Evolutionary conservation across 1,140 invertebrate species (phyloP), one percentile per base, ranked within the genome.

Genomic region (Ooceraea biroi): DNA sequence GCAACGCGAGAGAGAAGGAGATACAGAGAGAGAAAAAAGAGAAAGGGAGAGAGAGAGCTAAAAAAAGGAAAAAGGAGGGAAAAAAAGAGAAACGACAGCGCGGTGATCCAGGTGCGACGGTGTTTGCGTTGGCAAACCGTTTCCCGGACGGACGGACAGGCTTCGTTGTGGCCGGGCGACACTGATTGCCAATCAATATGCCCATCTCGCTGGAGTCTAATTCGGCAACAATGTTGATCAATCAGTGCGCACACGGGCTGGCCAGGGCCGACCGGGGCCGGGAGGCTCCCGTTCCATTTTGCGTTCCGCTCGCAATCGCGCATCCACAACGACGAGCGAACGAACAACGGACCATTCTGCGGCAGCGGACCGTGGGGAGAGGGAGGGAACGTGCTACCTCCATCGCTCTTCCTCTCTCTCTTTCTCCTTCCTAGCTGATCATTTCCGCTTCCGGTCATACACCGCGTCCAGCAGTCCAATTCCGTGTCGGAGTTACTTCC

Each of bases 131-230:
- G 65, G 80, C 86, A 88, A 91, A 92, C 89, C 89, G 88, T 92
- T 92, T 90, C 91, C 91, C 78, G 83, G 85, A 86, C 87, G 83
- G 85, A 86, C 87, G 83, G 72, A 84, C 88, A 82, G 87, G 88
- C 89, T 91, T 91, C 90, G 91, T 91, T 91, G 90, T 85, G 85
- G 85, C 84, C 85, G 91, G 90, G 91, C 92, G 91, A 93, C 93
- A 93, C 92, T 94, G 93, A 94, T 94, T 94, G 93, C 91, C 93
- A 94, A 94, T 94, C 93, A 94, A 94, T 94, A 93, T 94, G 93
- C 91, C 92, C 92, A 93, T 94, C 93, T 94, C 92, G 92, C 92
- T 88, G 88, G 89, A 93, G 90, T 94, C 92, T 94, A 94, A 94
- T 94, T 94, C 93, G 90, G 90, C 92, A 91, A 93, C 92, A 93